Percentiles rank a stretch among this genome's conserved stretches.
These are phyloP conservation scores for Luidia sarsii DNA, from an alignment of 53 echinoderm and acorn worm species.

Conservation along the genomic window DNA sequence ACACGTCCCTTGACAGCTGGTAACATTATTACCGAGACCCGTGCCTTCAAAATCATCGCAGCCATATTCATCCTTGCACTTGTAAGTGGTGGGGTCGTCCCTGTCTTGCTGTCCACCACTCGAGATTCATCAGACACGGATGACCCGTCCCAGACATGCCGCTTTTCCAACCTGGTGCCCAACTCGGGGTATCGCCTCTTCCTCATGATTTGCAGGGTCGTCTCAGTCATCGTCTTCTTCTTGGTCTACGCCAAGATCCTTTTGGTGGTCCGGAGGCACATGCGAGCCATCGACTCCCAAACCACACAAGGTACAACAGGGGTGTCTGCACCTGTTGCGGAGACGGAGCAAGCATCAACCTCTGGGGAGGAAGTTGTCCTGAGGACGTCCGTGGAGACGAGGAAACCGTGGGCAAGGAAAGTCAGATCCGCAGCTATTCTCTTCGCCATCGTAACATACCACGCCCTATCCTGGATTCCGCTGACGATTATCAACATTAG, in stretches of 20 bases:
- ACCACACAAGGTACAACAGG: too few species aligned
- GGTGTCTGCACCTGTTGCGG: too few species aligned
- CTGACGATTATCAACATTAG: not conserved
- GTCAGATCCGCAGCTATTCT: slow-evolving; percentile 28
- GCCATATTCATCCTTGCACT: not conserved
- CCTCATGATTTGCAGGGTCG: slow-evolving; percentile 19
- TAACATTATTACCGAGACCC: not conserved
- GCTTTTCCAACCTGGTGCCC: slow-evolving; percentile 19
- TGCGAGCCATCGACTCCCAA: slow-evolving; percentile 45
- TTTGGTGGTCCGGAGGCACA: slow-evolving; percentile 39
- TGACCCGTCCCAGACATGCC: slow-evolving; percentile 3
- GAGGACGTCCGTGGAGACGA: too few species aligned
- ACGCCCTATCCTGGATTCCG: slow-evolving; percentile 37
- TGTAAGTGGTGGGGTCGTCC: slow-evolving; percentile 25
- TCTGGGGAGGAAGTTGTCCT: too few species aligned
- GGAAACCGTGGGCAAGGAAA: slow-evolving; percentile 27
- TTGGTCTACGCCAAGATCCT: slow-evolving; percentile 27
- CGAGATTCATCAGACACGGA: too few species aligned
- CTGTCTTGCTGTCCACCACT: not conserved
- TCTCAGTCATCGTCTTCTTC: slow-evolving; percentile 16
- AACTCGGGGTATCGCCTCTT: slow-evolving; percentile 22
- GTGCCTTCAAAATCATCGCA: not conserved
- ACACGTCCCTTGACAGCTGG: slow-evolving; percentile 11
- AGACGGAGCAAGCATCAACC: too few species aligned
- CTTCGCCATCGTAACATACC: slow-evolving; percentile 25